These are phyloP conservation scores for Anas bahamensis DNA, from an alignment of 2,797 vertebrate genomes.

Conservation along the genomic window DNA sequence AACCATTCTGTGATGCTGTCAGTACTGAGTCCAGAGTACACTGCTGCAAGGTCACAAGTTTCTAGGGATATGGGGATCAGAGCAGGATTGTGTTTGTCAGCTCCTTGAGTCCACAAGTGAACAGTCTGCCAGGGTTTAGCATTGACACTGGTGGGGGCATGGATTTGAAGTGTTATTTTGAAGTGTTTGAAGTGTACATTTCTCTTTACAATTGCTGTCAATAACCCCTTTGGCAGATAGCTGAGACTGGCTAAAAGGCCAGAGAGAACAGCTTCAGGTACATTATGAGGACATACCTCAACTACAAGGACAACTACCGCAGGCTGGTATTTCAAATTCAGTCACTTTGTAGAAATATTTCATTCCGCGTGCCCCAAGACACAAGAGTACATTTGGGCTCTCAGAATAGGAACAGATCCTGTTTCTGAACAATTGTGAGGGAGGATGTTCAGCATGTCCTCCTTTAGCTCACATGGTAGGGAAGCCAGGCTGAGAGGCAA, in stretches of 20 bases:
- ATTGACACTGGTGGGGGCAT: not conserved
- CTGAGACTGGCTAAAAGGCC: not conserved
- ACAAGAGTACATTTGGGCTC: not conserved
- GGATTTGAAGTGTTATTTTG: conserved; percentile 11
- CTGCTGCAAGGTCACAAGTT: not conserved
- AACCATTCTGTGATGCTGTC: not conserved
- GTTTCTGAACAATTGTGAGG: not conserved
- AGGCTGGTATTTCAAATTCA: not conserved
- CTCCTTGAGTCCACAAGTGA: not conserved
- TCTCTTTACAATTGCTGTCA: not conserved
- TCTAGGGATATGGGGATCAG: not conserved
- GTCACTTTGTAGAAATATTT: not conserved
- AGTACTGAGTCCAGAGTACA: not conserved
- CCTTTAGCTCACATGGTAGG: not conserved
- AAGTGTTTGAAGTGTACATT: not conserved
- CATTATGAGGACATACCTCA: not conserved
- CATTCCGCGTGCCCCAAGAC: not conserved
- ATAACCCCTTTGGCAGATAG: conserved; percentile 35
- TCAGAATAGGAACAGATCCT: not conserved
- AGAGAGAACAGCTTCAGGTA: not conserved
- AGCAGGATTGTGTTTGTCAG: not conserved
- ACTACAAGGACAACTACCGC: not conserved
- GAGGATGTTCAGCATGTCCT: not conserved
- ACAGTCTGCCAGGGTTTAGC: not conserved
- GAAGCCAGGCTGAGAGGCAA: not conserved